Percentiles rank a stretch among this genome's conserved stretches.
phyloP scores from a whole-genome alignment of 2,888 invertebrate genomes.

The Aleiodes leptofemur region DNA sequence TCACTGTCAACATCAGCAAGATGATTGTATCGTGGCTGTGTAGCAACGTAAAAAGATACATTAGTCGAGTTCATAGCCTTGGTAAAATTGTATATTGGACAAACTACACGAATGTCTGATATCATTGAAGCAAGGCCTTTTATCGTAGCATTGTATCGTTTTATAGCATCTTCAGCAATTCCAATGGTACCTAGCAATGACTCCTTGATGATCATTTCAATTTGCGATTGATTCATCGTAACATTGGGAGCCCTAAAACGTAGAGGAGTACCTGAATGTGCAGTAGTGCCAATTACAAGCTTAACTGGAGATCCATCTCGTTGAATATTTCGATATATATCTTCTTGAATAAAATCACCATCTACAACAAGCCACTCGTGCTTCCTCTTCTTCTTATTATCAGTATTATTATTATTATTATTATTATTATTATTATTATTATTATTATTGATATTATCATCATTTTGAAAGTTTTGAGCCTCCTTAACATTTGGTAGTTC shows the following conservation, averaged over 20 bases:
- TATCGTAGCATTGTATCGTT: slow-evolving; percentile 81
- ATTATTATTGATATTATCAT: not conserved
- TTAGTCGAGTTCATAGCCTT: slow-evolving; percentile 77
- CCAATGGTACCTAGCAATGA: slow-evolving; percentile 81
- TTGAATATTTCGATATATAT: slow-evolving; percentile 82
- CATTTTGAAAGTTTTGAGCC: slow-evolving; percentile 41
- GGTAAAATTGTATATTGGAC: slow-evolving; percentile 80
- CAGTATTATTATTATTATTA: no score
- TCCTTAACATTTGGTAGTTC: slow-evolving; percentile 77
- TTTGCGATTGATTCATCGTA: slow-evolving; percentile 82
- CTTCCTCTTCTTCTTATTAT: slow-evolving; percentile 55
- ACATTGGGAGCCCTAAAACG: slow-evolving; percentile 79
- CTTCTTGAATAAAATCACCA: slow-evolving; percentile 82
- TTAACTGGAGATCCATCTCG: slow-evolving; percentile 74
- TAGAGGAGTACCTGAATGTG: slow-evolving; percentile 83
- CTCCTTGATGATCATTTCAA: slow-evolving; percentile 80
- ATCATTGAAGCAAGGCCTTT: slow-evolving; percentile 84
- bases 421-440: not conserved
- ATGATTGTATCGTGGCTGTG: slow-evolving; percentile 78
- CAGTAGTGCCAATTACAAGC: slow-evolving; percentile 85
- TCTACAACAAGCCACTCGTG: slow-evolving; percentile 89
- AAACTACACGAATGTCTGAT: slow-evolving; percentile 87
- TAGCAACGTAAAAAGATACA: slow-evolving; percentile 86
- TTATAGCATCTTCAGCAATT: slow-evolving; percentile 79
- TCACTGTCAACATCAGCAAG: slow-evolving; percentile 82